Conservation (phyloP, 2,888 invertebrate genomes). For the Cantharis lateralis region DNA sequence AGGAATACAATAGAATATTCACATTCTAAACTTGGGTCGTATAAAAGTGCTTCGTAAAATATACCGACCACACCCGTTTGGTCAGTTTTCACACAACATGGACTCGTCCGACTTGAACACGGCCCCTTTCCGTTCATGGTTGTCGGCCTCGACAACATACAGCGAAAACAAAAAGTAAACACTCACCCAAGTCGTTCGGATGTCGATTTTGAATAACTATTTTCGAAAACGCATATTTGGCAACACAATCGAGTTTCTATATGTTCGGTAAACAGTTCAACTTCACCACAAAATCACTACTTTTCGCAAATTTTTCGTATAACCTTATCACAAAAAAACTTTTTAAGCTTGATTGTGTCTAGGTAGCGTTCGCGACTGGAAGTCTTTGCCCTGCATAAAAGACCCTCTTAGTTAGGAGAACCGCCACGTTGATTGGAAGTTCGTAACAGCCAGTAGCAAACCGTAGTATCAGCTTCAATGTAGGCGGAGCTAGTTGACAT, state of each 20-base stretch:
- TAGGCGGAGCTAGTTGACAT: slow-evolving; percentile 34
- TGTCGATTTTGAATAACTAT: neutral
- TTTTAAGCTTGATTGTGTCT: slow-evolving; percentile 39
- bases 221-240: neutral
- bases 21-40: slow-evolving; percentile 26
- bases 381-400: slow-evolving; percentile 37
- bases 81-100: slow-evolving; percentile 42
- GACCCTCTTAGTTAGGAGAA: slow-evolving; percentile 34
- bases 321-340: slow-evolving; percentile 21
- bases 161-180: slow-evolving; percentile 27
- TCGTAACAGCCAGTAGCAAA: slow-evolving; percentile 35
- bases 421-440: slow-evolving; percentile 34
- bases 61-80: slow-evolving; percentile 47
- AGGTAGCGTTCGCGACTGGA: slow-evolving; percentile 41
- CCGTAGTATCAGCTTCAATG: slow-evolving; percentile 14
- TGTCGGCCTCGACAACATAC: slow-evolving; percentile 33
- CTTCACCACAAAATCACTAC: neutral
- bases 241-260: neutral
- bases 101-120: slow-evolving; percentile 47
- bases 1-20: slow-evolving; percentile 9
- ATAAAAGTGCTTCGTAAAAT: slow-evolving; percentile 3
- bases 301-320: neutral
- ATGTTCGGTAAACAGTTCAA: neutral
- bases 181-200: slow-evolving; percentile 17
- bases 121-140: slow-evolving; percentile 49